Conservation (phyloP, 2,797 vertebrate genomes). For the Lemur catta region DNA sequence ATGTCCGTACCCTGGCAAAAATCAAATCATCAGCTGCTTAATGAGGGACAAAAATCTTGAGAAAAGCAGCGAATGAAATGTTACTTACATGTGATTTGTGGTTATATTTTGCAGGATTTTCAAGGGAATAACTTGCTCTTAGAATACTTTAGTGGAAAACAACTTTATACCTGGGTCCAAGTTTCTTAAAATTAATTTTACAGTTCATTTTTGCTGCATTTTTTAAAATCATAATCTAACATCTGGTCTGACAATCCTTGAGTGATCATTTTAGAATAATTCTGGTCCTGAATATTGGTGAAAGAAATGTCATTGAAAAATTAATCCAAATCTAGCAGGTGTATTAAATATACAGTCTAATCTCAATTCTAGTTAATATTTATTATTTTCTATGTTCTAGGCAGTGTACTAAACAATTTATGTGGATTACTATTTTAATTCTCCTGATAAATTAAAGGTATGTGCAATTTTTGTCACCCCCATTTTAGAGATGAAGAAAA, state of each 20-base stretch:
- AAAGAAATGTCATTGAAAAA: neutral
- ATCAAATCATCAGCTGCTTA: neutral
- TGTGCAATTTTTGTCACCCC: neutral
- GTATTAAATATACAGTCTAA: neutral
- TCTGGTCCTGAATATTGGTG: neutral
- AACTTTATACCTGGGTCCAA: neutral
- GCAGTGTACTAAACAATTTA: neutral
- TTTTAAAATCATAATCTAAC: neutral
- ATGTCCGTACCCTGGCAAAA: constrained; percentile 29
- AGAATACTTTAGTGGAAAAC: neutral
- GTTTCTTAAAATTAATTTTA: constrained; percentile 36
- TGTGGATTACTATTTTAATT: neutral
- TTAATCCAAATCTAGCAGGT: neutral
- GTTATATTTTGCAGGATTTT: neutral
- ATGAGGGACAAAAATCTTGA: neutral
- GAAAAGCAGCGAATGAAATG: neutral
- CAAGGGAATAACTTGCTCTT: neutral
- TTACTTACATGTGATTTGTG: neutral
- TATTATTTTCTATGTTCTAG: neutral
- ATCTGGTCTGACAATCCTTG: neutral
- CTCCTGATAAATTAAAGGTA: neutral
- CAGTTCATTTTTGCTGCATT: neutral
- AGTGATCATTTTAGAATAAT: constrained; percentile 15
- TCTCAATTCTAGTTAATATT: constrained; percentile 17
- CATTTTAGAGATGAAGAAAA: constrained; percentile 20